Base-by-base conservation (phyloP, 2,113 vertebrate species). In the Dicentrarchus labrax region DNA sequence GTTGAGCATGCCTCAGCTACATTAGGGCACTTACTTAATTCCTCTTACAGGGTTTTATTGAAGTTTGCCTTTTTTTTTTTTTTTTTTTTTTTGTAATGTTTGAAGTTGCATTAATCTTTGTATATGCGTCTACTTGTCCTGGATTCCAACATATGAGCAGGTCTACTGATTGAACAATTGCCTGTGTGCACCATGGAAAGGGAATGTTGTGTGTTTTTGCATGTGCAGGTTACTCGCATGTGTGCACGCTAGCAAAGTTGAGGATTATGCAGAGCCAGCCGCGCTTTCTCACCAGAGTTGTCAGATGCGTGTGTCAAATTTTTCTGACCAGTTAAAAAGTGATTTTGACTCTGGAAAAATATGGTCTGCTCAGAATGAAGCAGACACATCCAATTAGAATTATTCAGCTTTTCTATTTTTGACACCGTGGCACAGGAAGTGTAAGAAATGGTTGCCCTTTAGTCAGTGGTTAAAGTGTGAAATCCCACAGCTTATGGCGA, bases 401-500 rank as follows among this genome's bases (percentile, higher is more conserved):
- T 76, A 83, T 89, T 94, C 80, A 67, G 73, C 75, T 78, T 88
- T 78, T 93, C 86, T 90, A 89, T 90, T 92, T 92, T 79, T 90
- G 90, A 93, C 77, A 86, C 75, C 7, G 7, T 71, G 38, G 57
- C 74, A 83, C 88, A 89, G 88, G 83, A 91, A 89, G 81, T 84
- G 88, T 89, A 83, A 82, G 81, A 92, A 86, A 92, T 93, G 80
- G 88, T 90, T 83, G 80, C 73, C 90, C 84, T 92, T 93, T 89
- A 91, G 89, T 90, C 78, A 21, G 83, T 72, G 90, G 90, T 93
- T 89, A 65, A 91, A 89, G 89, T 93, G 92, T 91, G 89, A 91
- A 90, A 89, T 92, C 87, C 67, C 68, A 74, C 85, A 66, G 88
- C 86, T 88, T 79, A 80, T 81, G 67, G 78, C 45, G 74, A 81